These are phyloP conservation scores for Oncorhynchus keta DNA, from an alignment of 2,113 vertebrate species.

Conservation along the genomic window DNA sequence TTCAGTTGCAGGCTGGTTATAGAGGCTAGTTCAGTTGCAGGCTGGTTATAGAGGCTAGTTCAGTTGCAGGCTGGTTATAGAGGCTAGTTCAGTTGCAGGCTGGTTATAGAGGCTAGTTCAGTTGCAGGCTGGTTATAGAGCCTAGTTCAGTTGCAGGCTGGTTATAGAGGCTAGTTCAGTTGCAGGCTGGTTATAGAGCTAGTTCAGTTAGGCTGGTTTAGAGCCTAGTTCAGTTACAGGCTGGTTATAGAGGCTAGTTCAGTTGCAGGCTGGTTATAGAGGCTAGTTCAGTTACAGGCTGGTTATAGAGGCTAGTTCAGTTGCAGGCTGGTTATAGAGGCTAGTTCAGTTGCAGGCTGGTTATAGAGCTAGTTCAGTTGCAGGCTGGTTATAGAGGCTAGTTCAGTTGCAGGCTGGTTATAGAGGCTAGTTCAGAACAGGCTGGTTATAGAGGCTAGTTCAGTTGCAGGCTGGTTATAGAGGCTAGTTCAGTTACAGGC, in stretches of 20 bases:
- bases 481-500: too few relatives aligned
- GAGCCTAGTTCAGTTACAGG: accelerated
- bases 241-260: background rate
- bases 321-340: too few relatives aligned
- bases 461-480: too few relatives aligned
- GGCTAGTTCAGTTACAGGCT: too few relatives aligned
- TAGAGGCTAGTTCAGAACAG: too few relatives aligned
- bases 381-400: too few relatives aligned
- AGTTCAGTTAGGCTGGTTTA: background rate
- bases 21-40: background rate
- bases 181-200: too few relatives aligned
- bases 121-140: background rate
- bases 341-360: too few relatives aligned
- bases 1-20: background rate
- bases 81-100: background rate
- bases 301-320: too few relatives aligned
- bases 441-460: too few relatives aligned
- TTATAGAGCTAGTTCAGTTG: too few relatives aligned
- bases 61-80: background rate
- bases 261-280: background rate
- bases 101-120: background rate
- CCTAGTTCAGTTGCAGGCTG: background rate
- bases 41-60: background rate
- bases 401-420: too few relatives aligned
- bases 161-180: background rate